Evolutionary conservation across 1,140 invertebrate species (phyloP), one percentile per base, ranked within the genome.

Genomic region (Drosophila ironensis): DNA sequence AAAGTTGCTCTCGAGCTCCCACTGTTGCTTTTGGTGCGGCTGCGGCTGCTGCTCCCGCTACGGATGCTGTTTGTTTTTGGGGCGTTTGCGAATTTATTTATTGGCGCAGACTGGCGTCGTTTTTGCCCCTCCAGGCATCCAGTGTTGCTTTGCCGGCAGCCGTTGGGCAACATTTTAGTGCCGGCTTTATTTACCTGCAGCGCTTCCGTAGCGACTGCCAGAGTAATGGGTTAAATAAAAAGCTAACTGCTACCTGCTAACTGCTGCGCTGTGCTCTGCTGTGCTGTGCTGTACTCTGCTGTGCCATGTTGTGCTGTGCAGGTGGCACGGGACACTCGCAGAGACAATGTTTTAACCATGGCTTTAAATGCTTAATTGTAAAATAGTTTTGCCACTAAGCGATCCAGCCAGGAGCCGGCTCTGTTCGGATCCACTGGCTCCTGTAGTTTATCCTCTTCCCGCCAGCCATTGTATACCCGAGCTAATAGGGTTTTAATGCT

Each of bases 171-270:
- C 67, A 72, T 71, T 71, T 71, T 71, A 71, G 53, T 60, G 64
- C 53, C 33, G 45, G 52, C 45, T 59, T 69, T 70, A 46, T 70
- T 47, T 68, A 69, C 45, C 64, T 70, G 68, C 66, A 60, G 46
- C 17, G 37, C 17, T 28, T 30, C 24, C 40, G 27, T 8, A 40
- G 14, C 5, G 22, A 30, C 44, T 40, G 22, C 45, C 30, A 50
- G 53, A 70, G 67, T 70, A 70, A 71, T 70, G 68, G 68, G 66
- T 70, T 70, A 71, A 71, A 71, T 70, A 71, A 71, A 71, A 71
- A 71, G 66, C 54, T 50, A 71, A 71, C 67, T 70, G 38, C 38
- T 46, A 41, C 42, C 53, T 41, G 42, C 50, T 67, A 30, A 40
- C 56, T 52, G 46, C 17, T 53, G 33, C 16, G 20, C 20, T 22